Base-by-base conservation (phyloP, 2,113 vertebrate genomes). In the Sigmodon hispidus region DNA sequence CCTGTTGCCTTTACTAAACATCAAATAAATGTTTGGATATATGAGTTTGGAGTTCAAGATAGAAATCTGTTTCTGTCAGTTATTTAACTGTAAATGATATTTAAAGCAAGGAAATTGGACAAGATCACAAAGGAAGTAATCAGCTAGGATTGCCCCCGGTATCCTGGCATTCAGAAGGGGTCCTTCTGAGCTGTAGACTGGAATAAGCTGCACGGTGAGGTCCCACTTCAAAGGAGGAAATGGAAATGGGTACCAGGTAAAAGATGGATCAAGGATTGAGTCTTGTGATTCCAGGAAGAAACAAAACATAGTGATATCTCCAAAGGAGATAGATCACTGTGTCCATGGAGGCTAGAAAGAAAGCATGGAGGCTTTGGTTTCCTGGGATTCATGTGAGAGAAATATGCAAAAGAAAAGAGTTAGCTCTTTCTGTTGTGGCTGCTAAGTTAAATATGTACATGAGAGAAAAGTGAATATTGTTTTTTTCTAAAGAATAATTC, bases 81-180 rank as follows among this genome's bases (percentile, higher is more conserved):
- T 34, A 63, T 50, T 88, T 75, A 61, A 3, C 5, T 43, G 43
- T 34, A 34, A 36, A 69, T 48, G 31, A 55, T 48, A 69, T 85
- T 29, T 75, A 86, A 93, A 87, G 4, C 34, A 17, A 65, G 16
- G 21, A 79, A 79, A 93, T 10, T 36, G 4, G 26, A 34, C 5
- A 22, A 75, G 36, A 34, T 31, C 8, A 21, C 65, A n/a, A 94
- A 77, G 7, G 4, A 55, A 67, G 22, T 40, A 29, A 67, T 52
- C 63, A 31, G 1, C 0, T 24, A 70, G n/a, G 24, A 13, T 61
- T 10, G 57, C 2, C n/a, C n/a, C n/a, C n/a, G n/a, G n/a, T n/a
- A 34, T 48, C 9, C 4, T 16, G 48, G 61, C 5, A 48, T 3
- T 1, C 0, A 3, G 31, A 34, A 36, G 7, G 45, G 31, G 8